Percentiles rank a stretch among this genome's conserved stretches.
Conservation (phyloP, 2,797 vertebrate genomes). For the Notolabrus celidotus region DNA sequence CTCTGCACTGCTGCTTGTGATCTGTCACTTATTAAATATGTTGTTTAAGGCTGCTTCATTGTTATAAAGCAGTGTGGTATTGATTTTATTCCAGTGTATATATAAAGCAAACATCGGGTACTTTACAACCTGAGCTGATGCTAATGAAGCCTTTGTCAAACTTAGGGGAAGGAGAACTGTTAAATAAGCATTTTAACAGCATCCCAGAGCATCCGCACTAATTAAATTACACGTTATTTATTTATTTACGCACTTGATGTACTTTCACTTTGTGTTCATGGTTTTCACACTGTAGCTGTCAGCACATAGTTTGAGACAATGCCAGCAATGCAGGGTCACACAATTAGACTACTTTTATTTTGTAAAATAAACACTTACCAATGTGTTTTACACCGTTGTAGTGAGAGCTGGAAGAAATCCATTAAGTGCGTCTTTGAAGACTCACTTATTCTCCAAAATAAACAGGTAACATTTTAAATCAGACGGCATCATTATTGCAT, state of each 20-base stretch:
- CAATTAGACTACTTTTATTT: slow-evolving; percentile 5
- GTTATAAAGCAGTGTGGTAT: slow-evolving; percentile 46
- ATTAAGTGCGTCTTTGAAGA: not conserved
- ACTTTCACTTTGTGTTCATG: not conserved
- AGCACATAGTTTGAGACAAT: not conserved
- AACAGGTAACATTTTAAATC: not conserved
- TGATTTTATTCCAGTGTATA: slow-evolving; percentile 39
- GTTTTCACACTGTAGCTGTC: slow-evolving; percentile 2
- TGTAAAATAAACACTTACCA: not conserved
- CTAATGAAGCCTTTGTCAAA: slow-evolving; percentile 57
- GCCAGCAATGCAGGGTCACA: not conserved
- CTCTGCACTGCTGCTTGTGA: slow-evolving; percentile 25
- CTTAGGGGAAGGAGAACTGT: slow-evolving; percentile 42
- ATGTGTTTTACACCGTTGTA: slow-evolving; percentile 8
- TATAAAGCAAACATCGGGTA: slow-evolving; percentile 35
- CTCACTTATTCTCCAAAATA: not conserved
- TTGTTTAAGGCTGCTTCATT: slow-evolving; percentile 51
- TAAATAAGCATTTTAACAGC: slow-evolving; percentile 60
- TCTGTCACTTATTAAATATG: slow-evolving; percentile 54
- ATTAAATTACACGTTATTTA: slow-evolving; percentile 47
- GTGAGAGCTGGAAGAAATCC: slow-evolving; percentile 5
- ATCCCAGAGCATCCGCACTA: slow-evolving; percentile 42
- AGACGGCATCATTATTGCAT: not conserved
- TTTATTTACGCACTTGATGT: slow-evolving; percentile 41
- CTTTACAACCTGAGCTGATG: slow-evolving; percentile 42